Evolutionary conservation across 2,797 vertebrate species (phyloP).

Genomic region (Enteromius paludinosus): DNA sequence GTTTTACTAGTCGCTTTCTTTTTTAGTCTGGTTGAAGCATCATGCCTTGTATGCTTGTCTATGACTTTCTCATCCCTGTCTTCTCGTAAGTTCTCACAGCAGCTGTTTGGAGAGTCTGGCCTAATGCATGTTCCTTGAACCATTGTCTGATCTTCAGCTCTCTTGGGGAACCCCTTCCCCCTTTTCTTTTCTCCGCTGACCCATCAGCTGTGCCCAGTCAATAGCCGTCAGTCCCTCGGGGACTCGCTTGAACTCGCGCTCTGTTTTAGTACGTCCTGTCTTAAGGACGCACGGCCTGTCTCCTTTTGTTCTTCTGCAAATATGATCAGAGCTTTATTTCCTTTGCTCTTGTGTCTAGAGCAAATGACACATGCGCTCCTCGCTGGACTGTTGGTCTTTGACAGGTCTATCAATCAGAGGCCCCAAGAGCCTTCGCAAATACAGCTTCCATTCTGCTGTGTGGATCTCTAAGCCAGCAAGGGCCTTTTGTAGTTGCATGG

Average conservation of each 20-base stretch:
- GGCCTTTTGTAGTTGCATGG: slow-evolving; percentile 21
- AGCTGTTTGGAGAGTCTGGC: slow-evolving; percentile 71
- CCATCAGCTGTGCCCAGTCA: slow-evolving; percentile 80
- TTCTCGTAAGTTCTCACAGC: slow-evolving; percentile 59
- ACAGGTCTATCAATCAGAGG: slow-evolving; percentile 77
- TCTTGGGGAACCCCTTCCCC: slow-evolving; percentile 68
- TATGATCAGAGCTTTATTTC: slow-evolving; percentile 83
- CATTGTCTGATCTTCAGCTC: slow-evolving; percentile 73
- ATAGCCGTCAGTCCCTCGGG: slow-evolving; percentile 74
- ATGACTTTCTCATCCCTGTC: slow-evolving; percentile 17
- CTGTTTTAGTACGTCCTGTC: slow-evolving; percentile 79
- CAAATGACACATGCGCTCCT: slow-evolving; percentile 68
- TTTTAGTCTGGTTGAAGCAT: neutral
- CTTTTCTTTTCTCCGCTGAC: slow-evolving; percentile 77
- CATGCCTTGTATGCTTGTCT: neutral
- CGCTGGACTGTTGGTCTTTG: slow-evolving; percentile 76
- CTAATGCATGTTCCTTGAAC: slow-evolving; percentile 57
- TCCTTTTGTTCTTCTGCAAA: slow-evolving; percentile 80
- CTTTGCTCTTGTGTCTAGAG: slow-evolving; percentile 74
- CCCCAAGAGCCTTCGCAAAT: slow-evolving; percentile 44
- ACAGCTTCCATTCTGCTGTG: slow-evolving; percentile 25
- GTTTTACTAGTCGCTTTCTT: neutral
- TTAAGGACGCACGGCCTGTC: slow-evolving; percentile 73
- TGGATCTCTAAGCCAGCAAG: slow-evolving; percentile 16
- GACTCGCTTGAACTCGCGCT: slow-evolving; percentile 73